Conservation (phyloP, 2,797 vertebrate species). For the Hippocampus kuda region DNA sequence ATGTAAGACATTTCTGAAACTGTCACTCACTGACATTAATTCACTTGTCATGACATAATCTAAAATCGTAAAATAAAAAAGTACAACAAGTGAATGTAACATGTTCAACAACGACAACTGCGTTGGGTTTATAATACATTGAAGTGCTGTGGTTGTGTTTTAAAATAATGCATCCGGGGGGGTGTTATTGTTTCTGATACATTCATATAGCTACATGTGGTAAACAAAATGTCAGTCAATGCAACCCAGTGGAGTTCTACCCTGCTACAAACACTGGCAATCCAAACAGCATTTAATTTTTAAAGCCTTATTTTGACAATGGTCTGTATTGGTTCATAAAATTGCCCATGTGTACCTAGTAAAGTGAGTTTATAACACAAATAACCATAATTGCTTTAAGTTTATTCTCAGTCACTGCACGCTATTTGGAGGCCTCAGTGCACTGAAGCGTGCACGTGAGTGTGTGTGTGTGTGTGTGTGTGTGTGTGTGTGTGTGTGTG, state of each 20-base stretch:
- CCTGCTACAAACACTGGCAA: background rate
- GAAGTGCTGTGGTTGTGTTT: background rate
- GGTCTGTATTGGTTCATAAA: background rate
- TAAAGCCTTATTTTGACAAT: background rate
- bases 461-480: constrained; percentile 1
- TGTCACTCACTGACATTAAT: background rate
- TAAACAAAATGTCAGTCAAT: background rate
- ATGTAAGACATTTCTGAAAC: background rate
- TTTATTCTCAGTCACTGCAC: background rate
- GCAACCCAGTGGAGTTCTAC: background rate
- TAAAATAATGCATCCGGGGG: background rate
- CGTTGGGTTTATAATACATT: background rate
- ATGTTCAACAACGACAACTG: background rate
- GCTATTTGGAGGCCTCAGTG: constrained; percentile 1
- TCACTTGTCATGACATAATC: background rate
- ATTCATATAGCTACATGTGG: background rate
- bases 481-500: background rate
- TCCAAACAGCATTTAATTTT: background rate
- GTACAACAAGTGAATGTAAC: background rate
- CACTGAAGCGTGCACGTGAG: constrained; percentile 9
- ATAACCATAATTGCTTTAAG: background rate
- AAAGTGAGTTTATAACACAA: background rate
- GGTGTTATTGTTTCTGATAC: background rate
- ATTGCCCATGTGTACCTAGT: background rate
- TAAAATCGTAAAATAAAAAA: background rate